These are phyloP conservation scores for Cenopis cana DNA, from an alignment of 2,888 invertebrate species.

Conservation along the genomic window DNA sequence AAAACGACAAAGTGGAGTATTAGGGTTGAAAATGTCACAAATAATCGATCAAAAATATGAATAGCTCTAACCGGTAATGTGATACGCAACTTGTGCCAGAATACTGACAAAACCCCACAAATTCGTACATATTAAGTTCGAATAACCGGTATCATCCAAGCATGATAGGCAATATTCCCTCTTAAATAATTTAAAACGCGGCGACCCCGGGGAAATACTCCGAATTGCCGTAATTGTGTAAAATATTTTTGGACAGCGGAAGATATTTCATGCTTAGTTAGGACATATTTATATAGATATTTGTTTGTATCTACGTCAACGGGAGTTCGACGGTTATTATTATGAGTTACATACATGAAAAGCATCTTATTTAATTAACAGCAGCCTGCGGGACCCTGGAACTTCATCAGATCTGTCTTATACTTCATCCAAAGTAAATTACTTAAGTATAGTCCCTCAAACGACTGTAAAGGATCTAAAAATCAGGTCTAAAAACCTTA, in stretches of 20 bases:
- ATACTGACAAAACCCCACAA: not conserved
- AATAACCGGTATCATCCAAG: not conserved
- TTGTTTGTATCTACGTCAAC: not conserved
- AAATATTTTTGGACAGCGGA: constrained; percentile 9
- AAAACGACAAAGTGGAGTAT: no score
- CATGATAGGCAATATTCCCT: constrained; percentile 1
- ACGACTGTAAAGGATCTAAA: not conserved
- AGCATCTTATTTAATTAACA: no score
- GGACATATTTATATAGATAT: not conserved
- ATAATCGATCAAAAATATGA: not conserved
- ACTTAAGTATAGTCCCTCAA: not conserved
- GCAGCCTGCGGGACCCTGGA: no score
- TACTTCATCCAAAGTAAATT: no score
- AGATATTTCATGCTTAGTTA: constrained; percentile 18
- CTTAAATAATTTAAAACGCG: constrained; percentile 28
- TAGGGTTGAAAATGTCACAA: not conserved
- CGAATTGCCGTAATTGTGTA: constrained; percentile 25
- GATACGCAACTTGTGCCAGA: not conserved
- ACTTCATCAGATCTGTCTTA: no score
- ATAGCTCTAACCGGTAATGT: not conserved
- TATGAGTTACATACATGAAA: not conserved
- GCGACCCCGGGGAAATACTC: constrained; percentile 17
- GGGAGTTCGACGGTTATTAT: not conserved
- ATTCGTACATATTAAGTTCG: not conserved
- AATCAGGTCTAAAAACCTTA: constrained; percentile 4